A percentile compares a stretch with the other conserved stretches of the same genome.
Evolutionary conservation across 2,113 vertebrate species (phyloP).

Genomic region (Cololabis saira): DNA sequence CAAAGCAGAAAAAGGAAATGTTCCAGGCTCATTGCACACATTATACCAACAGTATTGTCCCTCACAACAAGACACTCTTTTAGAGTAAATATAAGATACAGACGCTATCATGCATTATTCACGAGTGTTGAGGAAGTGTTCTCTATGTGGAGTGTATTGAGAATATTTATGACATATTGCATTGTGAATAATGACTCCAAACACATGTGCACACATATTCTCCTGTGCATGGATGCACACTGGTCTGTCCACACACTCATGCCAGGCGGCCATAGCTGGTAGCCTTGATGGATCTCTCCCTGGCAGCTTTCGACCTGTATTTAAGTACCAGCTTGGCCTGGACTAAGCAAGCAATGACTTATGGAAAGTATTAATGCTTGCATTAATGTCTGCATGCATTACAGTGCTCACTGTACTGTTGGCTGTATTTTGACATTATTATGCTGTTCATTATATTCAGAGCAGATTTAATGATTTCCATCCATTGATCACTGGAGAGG

Average conservation of each 20-base stretch:
- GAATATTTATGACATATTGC: conserved; percentile 71
- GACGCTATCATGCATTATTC: conserved; percentile 75
- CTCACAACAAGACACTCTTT: conserved; percentile 53
- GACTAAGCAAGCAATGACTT: conserved; percentile 34
- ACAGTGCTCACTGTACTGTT: conserved; percentile 2
- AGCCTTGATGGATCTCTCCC: conserved; percentile 21
- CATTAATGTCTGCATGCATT: conserved; percentile 35
- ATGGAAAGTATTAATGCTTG: conserved; percentile 9
- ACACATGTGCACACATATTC: conserved; percentile 38
- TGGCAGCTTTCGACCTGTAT: conserved; percentile 31
- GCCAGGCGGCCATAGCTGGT: conserved; percentile 13
- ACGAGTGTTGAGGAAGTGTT: conserved; percentile 68
- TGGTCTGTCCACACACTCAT: neutral
- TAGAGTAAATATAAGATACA: conserved; percentile 56
- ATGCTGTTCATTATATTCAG: conserved; percentile 29
- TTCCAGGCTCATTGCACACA: conserved; percentile 40
- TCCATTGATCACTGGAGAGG: conserved; percentile 45
- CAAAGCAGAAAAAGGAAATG: conserved; percentile 13
- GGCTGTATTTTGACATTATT: conserved; percentile 14
- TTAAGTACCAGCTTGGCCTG: conserved; percentile 24
- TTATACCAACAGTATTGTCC: conserved; percentile 52
- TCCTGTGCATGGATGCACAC: conserved; percentile 7
- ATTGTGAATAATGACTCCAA: conserved; percentile 54
- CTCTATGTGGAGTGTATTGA: conserved; percentile 61
- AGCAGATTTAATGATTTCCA: conserved; percentile 24